Evolutionary conservation across 2,888 invertebrate species (phyloP), one percentile per base, ranked within the genome.

Genomic region (Uloborus plumipes): DNA sequence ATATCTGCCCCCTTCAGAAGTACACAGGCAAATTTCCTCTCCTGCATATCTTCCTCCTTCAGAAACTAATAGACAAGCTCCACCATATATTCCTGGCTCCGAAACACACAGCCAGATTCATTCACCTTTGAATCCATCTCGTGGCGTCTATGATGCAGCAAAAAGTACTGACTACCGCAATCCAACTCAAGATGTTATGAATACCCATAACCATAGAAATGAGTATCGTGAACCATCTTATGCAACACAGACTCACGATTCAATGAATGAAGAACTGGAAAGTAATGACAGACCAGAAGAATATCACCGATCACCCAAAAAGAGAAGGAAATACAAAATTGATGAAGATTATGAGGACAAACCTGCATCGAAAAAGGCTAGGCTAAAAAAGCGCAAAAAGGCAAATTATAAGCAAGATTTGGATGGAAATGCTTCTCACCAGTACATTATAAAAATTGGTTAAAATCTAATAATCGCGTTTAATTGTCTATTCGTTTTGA

Each of bases 361-460:
- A 16, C 14, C 14, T 26, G 2, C 49, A 6, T 64, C 64, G 1
- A 64, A 69, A n/a, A 74, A 58, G 31, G 20, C 31, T 13, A 16
- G 14, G 11, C 49, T 31, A 16, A 73, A 64, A 50, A 31, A 47
- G 9, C n/a, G 64, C 16, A 80, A 80, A 58, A 15, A 26, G 50
- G 13, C 1, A 7, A 18, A 39, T 4, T 26, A 69, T 6, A 16
- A 55, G 13, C 69, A 80, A 14, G 80, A 74, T 50, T 20, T 80
- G 16, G 53, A 80, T 7, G 16, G 69, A 16, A 73, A 80, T 69
- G 20, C 80, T 16, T 74, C 74, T 22, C 80, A 80, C 55, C 73
- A 74, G 50, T 74, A 74, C n/a, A 62, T 80, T 4, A 80, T 70
- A 11, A 80, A 74, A 73, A 74, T 80, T 62, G 67, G 67, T 9